A percentile compares a stretch with the other conserved stretches of the same genome.
These are phyloP conservation scores for Cylas formicarius DNA, from an alignment of 1,140 invertebrate species.

Conservation along the genomic window DNA sequence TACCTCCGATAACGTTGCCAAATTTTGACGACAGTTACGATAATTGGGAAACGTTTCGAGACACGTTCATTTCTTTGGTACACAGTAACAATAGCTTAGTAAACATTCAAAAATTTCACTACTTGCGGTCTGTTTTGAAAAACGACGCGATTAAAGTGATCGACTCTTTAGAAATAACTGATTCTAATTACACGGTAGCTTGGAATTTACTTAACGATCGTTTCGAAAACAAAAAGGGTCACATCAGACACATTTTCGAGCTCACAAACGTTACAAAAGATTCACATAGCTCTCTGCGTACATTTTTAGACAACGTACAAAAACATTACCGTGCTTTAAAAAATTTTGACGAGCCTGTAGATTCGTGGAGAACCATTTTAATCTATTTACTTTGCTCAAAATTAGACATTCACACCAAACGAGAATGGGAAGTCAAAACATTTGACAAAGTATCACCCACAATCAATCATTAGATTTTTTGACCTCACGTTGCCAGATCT, in stretches of 20 bases:
- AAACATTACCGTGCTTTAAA: constrained; percentile 2
- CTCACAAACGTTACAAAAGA: constrained; percentile 9
- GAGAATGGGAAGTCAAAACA: constrained; percentile 11
- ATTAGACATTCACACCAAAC: constrained; percentile 14
- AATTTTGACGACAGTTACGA: constrained; percentile 22
- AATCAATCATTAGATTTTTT: too few relatives aligned
- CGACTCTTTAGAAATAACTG: constrained; percentile 12
- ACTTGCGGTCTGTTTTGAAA: constrained; percentile 17
- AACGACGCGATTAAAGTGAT: constrained; percentile 16
- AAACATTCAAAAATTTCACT: constrained; percentile 27
- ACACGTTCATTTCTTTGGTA: constrained; percentile 28
- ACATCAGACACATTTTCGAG: constrained; percentile 15
- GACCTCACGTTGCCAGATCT: too few relatives aligned
- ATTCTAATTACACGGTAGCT: constrained; percentile 16
- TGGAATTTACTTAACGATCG: constrained; percentile 18
- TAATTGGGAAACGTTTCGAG: constrained; percentile 27
- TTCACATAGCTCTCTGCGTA: constrained; percentile 1
- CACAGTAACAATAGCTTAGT: constrained; percentile 20
- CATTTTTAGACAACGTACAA: constrained; percentile 1
- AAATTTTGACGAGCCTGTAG: constrained; percentile 1
- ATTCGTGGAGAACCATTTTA: constrained; percentile 12
- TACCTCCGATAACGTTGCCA: too few relatives aligned
- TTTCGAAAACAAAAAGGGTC: constrained; percentile 19
- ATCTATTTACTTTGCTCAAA: constrained; percentile 13
- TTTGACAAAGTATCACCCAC: too few relatives aligned